A percentile compares a stretch with the other conserved stretches of the same genome.
Evolutionary conservation across 92 coral and sea anemone genomes (phyloP).

Genomic region (Paragorgia papillata): DNA sequence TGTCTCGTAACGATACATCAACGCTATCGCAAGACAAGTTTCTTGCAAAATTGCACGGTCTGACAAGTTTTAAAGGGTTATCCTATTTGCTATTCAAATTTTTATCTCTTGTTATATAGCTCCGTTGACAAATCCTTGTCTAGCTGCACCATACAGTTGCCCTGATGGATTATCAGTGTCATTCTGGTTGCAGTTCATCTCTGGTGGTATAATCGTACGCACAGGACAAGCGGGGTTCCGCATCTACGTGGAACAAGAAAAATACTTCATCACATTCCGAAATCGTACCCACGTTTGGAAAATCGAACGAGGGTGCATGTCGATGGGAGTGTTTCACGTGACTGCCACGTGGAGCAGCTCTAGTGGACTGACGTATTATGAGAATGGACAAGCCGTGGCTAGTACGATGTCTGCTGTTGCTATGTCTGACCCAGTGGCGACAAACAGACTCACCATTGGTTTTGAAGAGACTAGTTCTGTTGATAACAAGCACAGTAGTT

Average conservation of each 20-base stretch:
- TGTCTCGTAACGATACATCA: no score
- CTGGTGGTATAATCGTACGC: slow-evolving; percentile 12
- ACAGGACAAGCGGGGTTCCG: slow-evolving; percentile 29
- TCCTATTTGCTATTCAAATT: no score
- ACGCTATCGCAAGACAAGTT: no score
- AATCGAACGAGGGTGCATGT: slow-evolving; percentile 18
- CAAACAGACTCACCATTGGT: neutral
- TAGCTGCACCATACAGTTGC: neutral
- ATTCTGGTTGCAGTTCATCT: slow-evolving; percentile 30
- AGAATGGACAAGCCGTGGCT: slow-evolving; percentile 20
- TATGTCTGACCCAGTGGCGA: neutral
- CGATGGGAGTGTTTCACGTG: slow-evolving; percentile 39
- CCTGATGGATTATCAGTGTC: slow-evolving; percentile 17
- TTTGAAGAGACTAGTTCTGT: neutral
- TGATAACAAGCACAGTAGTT: slow-evolving; percentile 1
- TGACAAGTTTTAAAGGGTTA: no score
- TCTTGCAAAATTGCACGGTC: no score
- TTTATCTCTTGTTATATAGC: no score
- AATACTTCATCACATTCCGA: slow-evolving; percentile 18
- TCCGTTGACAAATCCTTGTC: neutral
- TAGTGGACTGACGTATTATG: slow-evolving; percentile 26
- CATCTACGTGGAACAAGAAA: slow-evolving; percentile 1
- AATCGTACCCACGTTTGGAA: slow-evolving; percentile 4
- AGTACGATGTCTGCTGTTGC: neutral
- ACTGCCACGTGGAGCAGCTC: slow-evolving; percentile 35